A percentile compares a stretch with the other conserved stretches of the same genome.
Evolutionary conservation across 2,888 invertebrate species (phyloP).

Genomic region (Sphaerophoria taeniata): DNA sequence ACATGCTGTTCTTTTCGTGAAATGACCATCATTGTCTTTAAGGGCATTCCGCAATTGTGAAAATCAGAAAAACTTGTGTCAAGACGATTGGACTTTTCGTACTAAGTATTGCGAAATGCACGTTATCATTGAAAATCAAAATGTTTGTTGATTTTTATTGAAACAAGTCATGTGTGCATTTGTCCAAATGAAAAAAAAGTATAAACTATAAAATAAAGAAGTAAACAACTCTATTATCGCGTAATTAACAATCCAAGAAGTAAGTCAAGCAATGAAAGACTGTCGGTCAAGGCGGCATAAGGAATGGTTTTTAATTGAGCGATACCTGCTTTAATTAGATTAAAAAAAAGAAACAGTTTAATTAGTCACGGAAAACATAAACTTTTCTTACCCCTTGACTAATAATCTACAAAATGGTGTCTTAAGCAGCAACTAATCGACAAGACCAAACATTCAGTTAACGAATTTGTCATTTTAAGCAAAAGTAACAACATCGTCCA

Average conservation of each 20-base stretch:
- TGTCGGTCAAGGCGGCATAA: slow-evolving; percentile 59
- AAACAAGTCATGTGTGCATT: no score
- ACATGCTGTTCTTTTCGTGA: no score
- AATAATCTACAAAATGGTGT: slow-evolving; percentile 11
- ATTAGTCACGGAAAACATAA: slow-evolving; percentile 49
- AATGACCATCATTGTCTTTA: no score
- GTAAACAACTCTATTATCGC: no score
- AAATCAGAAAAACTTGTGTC: no score
- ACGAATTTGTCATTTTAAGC: background rate
- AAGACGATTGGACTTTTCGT: no score
- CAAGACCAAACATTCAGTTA: background rate
- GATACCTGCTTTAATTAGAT: slow-evolving; percentile 44
- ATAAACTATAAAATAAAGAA: no score
- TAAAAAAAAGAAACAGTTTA: slow-evolving; percentile 45
- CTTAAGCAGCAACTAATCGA: slow-evolving; percentile 8
- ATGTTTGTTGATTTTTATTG: no score
- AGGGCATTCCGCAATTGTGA: no score
- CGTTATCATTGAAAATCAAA: no score
- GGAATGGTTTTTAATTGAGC: slow-evolving; percentile 13
- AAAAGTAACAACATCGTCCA: background rate
- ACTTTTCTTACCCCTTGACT: background rate
- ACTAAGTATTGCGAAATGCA: no score
- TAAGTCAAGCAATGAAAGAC: slow-evolving; percentile 46
- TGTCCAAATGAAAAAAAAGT: no score
- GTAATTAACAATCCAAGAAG: slow-evolving; percentile 39